These are phyloP conservation scores for Ellobium chinense DNA, from an alignment of 2,888 invertebrate genomes.

Conservation along the genomic window DNA sequence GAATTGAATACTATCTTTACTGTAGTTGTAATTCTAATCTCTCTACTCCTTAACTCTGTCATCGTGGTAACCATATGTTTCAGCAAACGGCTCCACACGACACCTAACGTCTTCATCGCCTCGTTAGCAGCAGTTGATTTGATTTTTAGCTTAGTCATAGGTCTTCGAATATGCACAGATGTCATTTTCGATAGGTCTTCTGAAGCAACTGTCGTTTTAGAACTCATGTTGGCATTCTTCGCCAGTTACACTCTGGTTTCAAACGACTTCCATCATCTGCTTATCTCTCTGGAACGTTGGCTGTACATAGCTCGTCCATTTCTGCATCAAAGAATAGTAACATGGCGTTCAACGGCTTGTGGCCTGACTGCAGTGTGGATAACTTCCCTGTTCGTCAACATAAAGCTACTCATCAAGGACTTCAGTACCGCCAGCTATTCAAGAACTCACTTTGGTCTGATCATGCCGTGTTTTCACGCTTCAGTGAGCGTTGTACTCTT, in stretches of 20 bases:
- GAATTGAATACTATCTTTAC: no score
- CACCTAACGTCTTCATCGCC: neutral
- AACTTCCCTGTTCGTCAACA: neutral
- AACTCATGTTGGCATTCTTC: neutral
- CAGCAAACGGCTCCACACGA: neutral
- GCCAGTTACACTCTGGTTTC: neutral
- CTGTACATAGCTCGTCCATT: conserved; percentile 18
- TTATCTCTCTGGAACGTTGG: neutral
- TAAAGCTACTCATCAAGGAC: neutral
- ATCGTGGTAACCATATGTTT: neutral
- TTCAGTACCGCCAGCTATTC: neutral
- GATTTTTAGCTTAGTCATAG: neutral
- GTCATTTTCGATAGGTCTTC: neutral
- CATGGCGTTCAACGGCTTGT: neutral
- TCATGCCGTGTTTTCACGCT: neutral
- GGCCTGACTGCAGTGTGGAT: neutral
- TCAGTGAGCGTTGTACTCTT: neutral
- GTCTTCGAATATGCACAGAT: neutral
- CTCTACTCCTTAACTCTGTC: neutral
- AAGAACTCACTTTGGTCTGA: neutral
- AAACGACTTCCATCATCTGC: neutral
- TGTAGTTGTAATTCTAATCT: neutral
- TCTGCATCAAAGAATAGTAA: neutral
- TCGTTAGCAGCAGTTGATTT: neutral
- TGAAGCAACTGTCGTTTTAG: neutral